Base-by-base conservation (phyloP, 2,113 vertebrate species). In the Tinamus guttatus region DNA sequence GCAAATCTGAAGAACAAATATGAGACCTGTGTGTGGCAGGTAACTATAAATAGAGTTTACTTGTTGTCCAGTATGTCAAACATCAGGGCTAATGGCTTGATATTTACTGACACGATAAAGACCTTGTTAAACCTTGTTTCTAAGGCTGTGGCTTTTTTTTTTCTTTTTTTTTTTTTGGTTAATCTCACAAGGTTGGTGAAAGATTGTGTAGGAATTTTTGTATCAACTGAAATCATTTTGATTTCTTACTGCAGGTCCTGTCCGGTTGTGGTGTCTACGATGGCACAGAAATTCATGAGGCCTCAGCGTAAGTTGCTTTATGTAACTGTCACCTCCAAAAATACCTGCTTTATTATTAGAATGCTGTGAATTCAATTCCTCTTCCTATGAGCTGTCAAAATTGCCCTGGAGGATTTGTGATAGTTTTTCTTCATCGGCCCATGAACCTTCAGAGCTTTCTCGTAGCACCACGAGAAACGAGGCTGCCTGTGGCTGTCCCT, bases 261-360 rank as follows among this genome's bases (percentile, higher is more conserved):
- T 99, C 99, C 8, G 99, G 99, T 24, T 99, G 98, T 56, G 99
- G 99, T 27, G 99, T 99, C 58, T 99, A 98, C 0, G 99, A 99
- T 95, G 99, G 99, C 30, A 98, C 98, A 13, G 99, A 99, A 97
- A 98, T 99, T 81, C 99, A 99, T 1, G 99, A 99, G 95, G 99
- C 99, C 6, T 98, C 99, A 2, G 98, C 99, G 99, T 99, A 96
- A 98, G 99, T 97, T 74, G 45, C 36, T 73, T 68, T 77, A 13
- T 51, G 30, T 76, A 89, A 63, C 18, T 51, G 2, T 13, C 43
- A 11, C 15, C 52, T 69, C 30, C 11, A 49, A 28, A 59, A 43
- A 7, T 25, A 4, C 18, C 60, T 83, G 18, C 13, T 19, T 81
- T 76, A 14, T 21, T 24, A 5, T 58, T 64, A 78, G n/a, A 84